phyloP scores from a whole-genome alignment of 2,113 vertebrate genomes.

The Columba janthina region DNA sequence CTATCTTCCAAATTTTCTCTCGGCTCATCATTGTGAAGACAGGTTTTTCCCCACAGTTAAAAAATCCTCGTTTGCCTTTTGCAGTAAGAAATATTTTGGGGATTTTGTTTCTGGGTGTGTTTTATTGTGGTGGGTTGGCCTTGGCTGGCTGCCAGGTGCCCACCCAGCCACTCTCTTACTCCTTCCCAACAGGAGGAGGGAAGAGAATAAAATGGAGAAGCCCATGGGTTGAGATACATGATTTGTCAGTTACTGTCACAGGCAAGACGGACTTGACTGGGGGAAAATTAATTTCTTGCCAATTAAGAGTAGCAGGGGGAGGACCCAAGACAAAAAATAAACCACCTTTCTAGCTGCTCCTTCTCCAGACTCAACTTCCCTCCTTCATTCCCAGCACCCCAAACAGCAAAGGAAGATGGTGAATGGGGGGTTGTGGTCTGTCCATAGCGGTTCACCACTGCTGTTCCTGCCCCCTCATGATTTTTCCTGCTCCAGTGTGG shows the following conservation, averaged over 20 bases:
- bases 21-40: background rate
- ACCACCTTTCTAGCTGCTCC: background rate
- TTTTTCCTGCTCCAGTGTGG: background rate
- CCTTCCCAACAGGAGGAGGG: background rate
- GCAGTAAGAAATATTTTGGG: background rate
- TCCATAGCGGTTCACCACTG: background rate
- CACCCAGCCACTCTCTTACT: accelerated
- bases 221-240: background rate
- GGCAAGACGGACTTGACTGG: background rate
- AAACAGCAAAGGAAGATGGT: accelerated
- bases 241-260: background rate
- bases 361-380: background rate
- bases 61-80: background rate
- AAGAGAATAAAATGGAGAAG: background rate
- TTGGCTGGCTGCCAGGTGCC: background rate
- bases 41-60: background rate
- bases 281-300: background rate
- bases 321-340: background rate
- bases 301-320: background rate
- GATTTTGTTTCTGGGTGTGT: background rate
- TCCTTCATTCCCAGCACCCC: background rate
- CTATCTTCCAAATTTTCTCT: background rate
- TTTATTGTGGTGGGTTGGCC: background rate
- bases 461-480: background rate
- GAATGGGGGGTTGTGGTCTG: background rate